Evolutionary conservation across 2,113 vertebrate genomes (phyloP).

Genomic region (Callospermophilus lateralis): DNA sequence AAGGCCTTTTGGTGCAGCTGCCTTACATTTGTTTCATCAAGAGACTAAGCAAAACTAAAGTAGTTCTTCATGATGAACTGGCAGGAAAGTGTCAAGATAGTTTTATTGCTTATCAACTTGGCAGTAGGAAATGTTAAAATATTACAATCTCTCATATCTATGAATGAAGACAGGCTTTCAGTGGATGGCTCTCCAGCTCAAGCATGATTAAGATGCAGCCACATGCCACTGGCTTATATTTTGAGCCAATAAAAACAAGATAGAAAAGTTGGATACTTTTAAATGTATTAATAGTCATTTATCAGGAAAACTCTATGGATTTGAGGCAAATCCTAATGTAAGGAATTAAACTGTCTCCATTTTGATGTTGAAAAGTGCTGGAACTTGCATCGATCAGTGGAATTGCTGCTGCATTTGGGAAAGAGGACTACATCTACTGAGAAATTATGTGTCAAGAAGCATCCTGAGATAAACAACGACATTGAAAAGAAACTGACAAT

Average conservation of each 20-base stretch:
- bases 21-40: conserved; percentile 76
- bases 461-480: conserved; percentile 64
- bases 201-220: conserved; percentile 72
- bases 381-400: conserved; percentile 38
- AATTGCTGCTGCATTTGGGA: conserved; percentile 53
- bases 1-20: conserved; percentile 75
- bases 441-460: conserved; percentile 61
- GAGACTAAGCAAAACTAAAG: conserved; percentile 69
- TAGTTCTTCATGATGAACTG: conserved; percentile 75
- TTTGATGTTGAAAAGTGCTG: conserved; percentile 33
- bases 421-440: not conserved
- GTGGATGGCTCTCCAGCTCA: conserved; percentile 40
- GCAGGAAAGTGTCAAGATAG: conserved; percentile 76
- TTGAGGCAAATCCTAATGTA: conserved; percentile 58
- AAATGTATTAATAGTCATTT: conserved; percentile 64
- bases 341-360: conserved; percentile 47
- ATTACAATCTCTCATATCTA: conserved; percentile 71
- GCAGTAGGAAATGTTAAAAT: conserved; percentile 77
- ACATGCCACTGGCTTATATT: conserved; percentile 44
- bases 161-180: conserved; percentile 74
- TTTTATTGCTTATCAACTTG: conserved; percentile 83
- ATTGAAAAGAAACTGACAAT: conserved; percentile 75
- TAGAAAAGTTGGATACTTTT: conserved; percentile 48
- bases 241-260: not conserved
- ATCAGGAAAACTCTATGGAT: conserved; percentile 17